These are phyloP conservation scores for Leuctra nigra DNA, from an alignment of 2,888 invertebrate genomes.

Conservation along the genomic window DNA sequence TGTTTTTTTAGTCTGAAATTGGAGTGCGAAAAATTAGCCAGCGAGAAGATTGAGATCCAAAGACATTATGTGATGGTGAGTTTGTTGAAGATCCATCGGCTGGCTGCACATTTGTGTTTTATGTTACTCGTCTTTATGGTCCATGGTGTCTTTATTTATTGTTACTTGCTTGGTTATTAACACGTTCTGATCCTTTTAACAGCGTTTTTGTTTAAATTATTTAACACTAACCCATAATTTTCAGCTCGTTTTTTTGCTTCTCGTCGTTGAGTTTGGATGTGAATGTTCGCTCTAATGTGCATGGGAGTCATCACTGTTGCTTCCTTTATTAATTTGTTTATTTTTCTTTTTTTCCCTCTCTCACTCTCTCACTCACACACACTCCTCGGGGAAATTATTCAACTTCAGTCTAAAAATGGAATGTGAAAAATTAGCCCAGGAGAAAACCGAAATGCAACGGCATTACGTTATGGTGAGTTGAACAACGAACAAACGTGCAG, in stretches of 20 bases:
- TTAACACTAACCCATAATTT: slow-evolving; percentile 18
- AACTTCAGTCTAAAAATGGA: slow-evolving; percentile 69
- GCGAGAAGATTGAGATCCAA: slow-evolving; percentile 86
- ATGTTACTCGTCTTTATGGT: not conserved
- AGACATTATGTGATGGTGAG: slow-evolving; percentile 87
- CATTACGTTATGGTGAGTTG: slow-evolving; percentile 80
- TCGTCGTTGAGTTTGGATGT: not conserved
- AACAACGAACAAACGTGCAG: not conserved
- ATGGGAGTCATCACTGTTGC: slow-evolving; percentile 35
- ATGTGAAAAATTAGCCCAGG: slow-evolving; percentile 77
- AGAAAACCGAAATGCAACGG: slow-evolving; percentile 83
- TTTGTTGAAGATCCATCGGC: slow-evolving; percentile 27
- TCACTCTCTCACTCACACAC: slow-evolving; percentile 17
- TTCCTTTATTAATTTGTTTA: slow-evolving; percentile 34
- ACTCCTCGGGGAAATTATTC: slow-evolving; percentile 18
- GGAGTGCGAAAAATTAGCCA: slow-evolving; percentile 83
- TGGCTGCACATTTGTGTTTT: not conserved
- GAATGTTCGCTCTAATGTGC: slow-evolving; percentile 8
- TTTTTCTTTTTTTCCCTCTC: slow-evolving; percentile 30
- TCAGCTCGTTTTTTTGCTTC: slow-evolving; percentile 9
- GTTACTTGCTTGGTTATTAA: slow-evolving; percentile 12
- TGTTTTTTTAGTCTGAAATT: slow-evolving; percentile 57
- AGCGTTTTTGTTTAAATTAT: slow-evolving; percentile 13
- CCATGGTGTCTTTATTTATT: not conserved
- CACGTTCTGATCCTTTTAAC: slow-evolving; percentile 9